Base-by-base conservation (phyloP, 2,888 invertebrate genomes). In the Trachelus troglodyta region DNA sequence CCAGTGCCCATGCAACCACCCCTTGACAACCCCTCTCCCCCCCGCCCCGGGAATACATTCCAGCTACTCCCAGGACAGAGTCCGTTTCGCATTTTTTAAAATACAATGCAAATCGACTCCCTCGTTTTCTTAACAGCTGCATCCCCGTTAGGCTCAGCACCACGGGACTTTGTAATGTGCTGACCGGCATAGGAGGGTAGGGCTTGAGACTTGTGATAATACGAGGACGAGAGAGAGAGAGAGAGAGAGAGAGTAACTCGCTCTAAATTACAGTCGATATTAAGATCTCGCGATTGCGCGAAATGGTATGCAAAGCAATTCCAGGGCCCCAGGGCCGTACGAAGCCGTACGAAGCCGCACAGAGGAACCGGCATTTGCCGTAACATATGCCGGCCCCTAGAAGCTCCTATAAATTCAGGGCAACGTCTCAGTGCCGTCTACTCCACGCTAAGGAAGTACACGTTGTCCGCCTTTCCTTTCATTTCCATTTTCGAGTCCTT, bases 261-360 rank as follows among this genome's bases (percentile, higher is more conserved):
- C 83, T 87, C 87, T 90, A 89, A 90, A 91, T 91, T 91, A 89
- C 89, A 84, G 86, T 86, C 86, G 90, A 90, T 91, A 91, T 91
- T 91, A 91, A 91, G 91, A 91, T 91, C 88, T 87, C 83, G 87
- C 88, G 91, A 90, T 90, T 89, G 88, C 86, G 88, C 87, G 88
- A 90, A 91, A 91, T 89, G 86, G 85, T 89, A 91, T 91, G 91
- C 90, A 90, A 91, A 90, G 88, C 89, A 87, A 90, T 90, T 89
- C 89, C 86, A 84, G 80, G 78, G 80, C 74, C 35, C 35, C 15
- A 75, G 75, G 33, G 56, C 35, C 23, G 56, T 33, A 34, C 23
- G 30, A 56, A 75, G 40, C 34, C 9, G 40, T 31, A 33, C 31
- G 30, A 40, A 75, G 31, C 11, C 34, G 37, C 12, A 74, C 34